Conservation (phyloP, 2,113 vertebrate species). For the Elephantulus edwardii region DNA sequence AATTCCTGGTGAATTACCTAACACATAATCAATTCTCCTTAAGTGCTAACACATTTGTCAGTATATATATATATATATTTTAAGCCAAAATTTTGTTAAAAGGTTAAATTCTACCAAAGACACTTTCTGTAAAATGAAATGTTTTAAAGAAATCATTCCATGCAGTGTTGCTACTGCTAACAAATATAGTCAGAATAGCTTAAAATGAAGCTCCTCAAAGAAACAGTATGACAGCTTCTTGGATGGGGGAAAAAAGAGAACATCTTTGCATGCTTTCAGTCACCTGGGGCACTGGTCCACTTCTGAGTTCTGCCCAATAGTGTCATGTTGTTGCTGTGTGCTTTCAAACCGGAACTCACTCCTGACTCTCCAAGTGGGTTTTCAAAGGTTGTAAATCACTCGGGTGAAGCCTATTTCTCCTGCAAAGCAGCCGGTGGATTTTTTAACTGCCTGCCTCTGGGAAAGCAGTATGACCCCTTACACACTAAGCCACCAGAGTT, state of each 20-base stretch:
- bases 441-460: too few relatives aligned
- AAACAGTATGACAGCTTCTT: not conserved
- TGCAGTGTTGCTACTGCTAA: not conserved
- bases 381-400: too few relatives aligned
- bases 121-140: not conserved
- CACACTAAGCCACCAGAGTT: too few relatives aligned
- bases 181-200: not conserved
- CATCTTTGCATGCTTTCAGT: not conserved
- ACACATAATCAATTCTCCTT: not conserved
- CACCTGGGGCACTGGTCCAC: not conserved
- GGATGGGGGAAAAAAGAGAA: not conserved
- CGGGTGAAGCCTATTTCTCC: too few relatives aligned
- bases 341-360: too few relatives aligned
- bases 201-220: not conserved
- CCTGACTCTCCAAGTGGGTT: too few relatives aligned
- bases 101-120: not conserved
- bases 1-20: not conserved
- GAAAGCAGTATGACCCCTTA: too few relatives aligned
- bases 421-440: too few relatives aligned
- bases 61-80: not conserved
- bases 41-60: not conserved
- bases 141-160: slow-evolving; percentile 1
- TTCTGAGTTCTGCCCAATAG: not conserved
- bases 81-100: not conserved
- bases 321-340: too few relatives aligned